Evolutionary conservation across 2,113 vertebrate genomes (phyloP), one percentile per base, ranked within the genome.

Genomic region (Collichthys lucidus): DNA sequence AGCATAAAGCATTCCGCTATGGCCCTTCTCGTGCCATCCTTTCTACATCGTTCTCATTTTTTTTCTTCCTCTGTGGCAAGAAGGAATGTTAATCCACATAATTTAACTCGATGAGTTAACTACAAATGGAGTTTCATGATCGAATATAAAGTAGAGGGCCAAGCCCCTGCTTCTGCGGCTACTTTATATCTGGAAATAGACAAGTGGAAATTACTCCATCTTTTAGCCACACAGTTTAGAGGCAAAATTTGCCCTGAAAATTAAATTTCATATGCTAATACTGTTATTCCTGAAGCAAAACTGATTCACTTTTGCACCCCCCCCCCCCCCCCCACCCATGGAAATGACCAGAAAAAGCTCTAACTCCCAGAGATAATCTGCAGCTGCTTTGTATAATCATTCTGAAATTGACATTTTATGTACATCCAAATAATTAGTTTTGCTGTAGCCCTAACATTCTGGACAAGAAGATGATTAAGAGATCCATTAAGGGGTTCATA

Each of bases 71-170:
- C 52, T 52, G 49, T 61, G 69, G 44, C 24, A 50, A 73, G 14
- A 26, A 86, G 82, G 78, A 90, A 86, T 86, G 83, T 88, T 87
- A 87, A 89, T 85, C 77, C 82, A 82, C 64, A 44, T 87, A 61
- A 81, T 86, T 83, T 87, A 87, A 78, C 73, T 80, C 80, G 62
- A 90, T 77, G 86, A 83, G 50, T 62, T 81, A 40, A 63, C 56
- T 83, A 60, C 85, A 80, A 82, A 77, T 90, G 62, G 19, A 74
- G 59, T 86, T 92, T 91, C 72, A 68, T 83, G 83, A 87, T 76
- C 4, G 62, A 80, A 79, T 83, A 82, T 72, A 74, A 69, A 85
- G 63, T 12, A 24, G 66, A 70, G 55, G 79, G 49, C 22, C 22
- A 62, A 79, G 46, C 29, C 52, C 15, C 52, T 19, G 53, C 31